Percentiles rank a stretch among this genome's conserved stretches.
Evolutionary conservation across 2,113 vertebrate species (phyloP).

Genomic region (Sus scrofa): DNA sequence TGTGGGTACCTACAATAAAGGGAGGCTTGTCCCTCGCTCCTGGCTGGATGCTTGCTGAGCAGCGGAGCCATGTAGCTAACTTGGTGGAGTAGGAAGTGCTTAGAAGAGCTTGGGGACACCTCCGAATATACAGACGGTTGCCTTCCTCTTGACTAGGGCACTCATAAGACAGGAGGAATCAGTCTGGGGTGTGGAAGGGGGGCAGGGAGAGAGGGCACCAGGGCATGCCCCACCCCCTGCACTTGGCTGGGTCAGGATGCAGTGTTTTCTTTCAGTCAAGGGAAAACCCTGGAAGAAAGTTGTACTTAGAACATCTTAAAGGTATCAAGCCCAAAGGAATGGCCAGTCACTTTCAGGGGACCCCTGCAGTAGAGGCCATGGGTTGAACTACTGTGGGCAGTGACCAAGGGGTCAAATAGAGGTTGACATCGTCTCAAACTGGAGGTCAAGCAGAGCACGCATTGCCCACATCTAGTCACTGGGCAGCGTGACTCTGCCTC

Average conservation of each 20-base stretch:
- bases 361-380: not conserved
- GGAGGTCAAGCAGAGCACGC: fast-evolving
- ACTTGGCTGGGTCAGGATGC: not conserved
- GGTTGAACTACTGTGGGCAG: not conserved
- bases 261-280: not conserved
- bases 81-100: fast-evolving
- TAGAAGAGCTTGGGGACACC: no score
- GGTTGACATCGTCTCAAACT: fast-evolving
- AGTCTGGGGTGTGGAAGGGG: not conserved
- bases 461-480: fast-evolving
- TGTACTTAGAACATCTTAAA: not conserved
- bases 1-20: fast-evolving
- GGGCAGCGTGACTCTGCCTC: fast-evolving
- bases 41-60: not conserved
- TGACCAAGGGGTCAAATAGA: no score
- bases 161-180: not conserved
- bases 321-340: not conserved
- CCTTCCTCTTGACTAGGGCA: not conserved
- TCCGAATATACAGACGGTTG: fast-evolving
- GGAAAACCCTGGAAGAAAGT: not conserved
- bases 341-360: not conserved
- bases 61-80: not conserved
- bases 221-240: fast-evolving
- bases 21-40: not conserved
- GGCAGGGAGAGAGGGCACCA: not conserved